These are phyloP conservation scores for Enteromius viviparus DNA, from an alignment of 2,797 vertebrate species.

Conservation along the genomic window DNA sequence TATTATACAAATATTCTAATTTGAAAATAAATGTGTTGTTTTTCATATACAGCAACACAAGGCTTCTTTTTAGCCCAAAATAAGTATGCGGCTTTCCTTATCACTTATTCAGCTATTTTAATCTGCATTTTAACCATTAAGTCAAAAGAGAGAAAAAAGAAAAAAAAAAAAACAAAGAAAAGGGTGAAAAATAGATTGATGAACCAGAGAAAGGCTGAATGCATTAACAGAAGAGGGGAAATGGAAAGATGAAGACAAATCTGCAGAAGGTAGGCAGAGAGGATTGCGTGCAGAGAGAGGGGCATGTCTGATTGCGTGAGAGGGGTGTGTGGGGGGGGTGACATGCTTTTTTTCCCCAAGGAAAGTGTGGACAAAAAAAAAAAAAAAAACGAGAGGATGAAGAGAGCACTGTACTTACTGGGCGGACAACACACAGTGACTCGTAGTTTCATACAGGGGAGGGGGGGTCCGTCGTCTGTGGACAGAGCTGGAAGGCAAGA, in stretches of 20 bases:
- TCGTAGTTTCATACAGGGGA: slow-evolving; percentile 80
- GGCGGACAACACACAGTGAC: slow-evolving; percentile 78
- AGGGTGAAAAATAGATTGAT: neutral
- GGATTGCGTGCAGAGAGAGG: slow-evolving; percentile 62
- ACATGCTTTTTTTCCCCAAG: slow-evolving; percentile 25
- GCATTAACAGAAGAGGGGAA: slow-evolving; percentile 3
- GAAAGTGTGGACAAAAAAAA: slow-evolving; percentile 23
- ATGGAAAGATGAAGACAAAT: slow-evolving; percentile 19
- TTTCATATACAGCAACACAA: neutral
- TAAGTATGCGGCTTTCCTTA: neutral
- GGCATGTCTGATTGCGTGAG: slow-evolving; percentile 52
- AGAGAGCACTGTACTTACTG: slow-evolving; percentile 74
- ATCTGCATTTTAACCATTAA: neutral
- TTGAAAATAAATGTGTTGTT: neutral
- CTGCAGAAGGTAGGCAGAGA: slow-evolving; percentile 18
- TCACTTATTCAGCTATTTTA: neutral
- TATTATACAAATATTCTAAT: neutral
- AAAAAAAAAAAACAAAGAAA: neutral
- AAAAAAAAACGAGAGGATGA: slow-evolving; percentile 44
- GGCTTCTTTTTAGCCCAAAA: neutral
- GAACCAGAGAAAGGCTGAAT: neutral
- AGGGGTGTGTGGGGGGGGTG: slow-evolving; percentile 44
- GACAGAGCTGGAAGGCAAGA: slow-evolving; percentile 71
- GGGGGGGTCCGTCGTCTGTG: slow-evolving; percentile 75
- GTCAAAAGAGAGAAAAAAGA: neutral